Base-by-base conservation (phyloP, 2,888 invertebrate genomes). In the Mythimna ferrago region DNA sequence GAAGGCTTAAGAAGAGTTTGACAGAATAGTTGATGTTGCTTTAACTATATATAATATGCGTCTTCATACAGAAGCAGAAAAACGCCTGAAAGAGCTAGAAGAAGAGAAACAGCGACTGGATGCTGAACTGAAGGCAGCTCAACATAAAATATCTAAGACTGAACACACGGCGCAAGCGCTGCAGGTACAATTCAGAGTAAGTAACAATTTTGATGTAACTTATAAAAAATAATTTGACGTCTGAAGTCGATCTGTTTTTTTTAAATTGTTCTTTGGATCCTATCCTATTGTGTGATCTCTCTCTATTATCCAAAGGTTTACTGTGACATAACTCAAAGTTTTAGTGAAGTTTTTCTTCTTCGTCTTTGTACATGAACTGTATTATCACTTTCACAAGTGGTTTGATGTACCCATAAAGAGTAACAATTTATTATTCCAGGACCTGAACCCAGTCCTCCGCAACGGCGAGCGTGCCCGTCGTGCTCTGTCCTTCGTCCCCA, bases 401-500 rank as follows among this genome's bases (percentile, higher is more conserved):
- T 6, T 48, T 48, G 6, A 2, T 16, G 19, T 48, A 48, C 14
- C 7, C 16, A 48, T 48, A 19, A 48, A 48, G 19, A 48, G 2
- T 7, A 19, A 19, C 16, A 32, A 21, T 61, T 0, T 26, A 19
- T 58, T 64, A 77, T 80, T 84, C 4, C 90, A 96, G 96, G 96
- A 96, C 57, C 93, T 97, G 82, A 94, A 95, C 21, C 97, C 97
- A 71, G 94, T 95, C 32, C 88, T 97, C 7, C 95, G 97, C 60
- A 97, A 97, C 81, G 97, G 97, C 0, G 97, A 97, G 64, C 93
- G 97, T 86, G 97, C 98, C 0, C 94, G 98, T 64, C 96, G 98
- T 38, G 97, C 97, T 0, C 96, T 97, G 78, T 98, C 98, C 48
- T 98, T 98, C 92, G 97, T 98, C 82, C 97, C 98, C 0, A 97